These are phyloP conservation scores for Pipa parva DNA, from an alignment of 2,113 vertebrate species.

Conservation along the genomic window DNA sequence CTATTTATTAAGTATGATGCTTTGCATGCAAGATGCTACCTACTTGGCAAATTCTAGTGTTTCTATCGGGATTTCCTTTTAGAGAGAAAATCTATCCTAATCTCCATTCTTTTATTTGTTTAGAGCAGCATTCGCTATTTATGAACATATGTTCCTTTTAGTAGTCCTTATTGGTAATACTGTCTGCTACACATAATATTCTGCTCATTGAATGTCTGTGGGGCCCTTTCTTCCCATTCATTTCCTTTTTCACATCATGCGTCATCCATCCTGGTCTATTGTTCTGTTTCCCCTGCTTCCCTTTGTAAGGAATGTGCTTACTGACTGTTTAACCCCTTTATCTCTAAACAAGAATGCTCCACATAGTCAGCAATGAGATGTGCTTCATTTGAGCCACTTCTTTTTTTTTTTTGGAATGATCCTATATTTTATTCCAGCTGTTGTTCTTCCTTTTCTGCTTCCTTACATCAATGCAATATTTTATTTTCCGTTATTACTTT, in stretches of 20 bases:
- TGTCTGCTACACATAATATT: neutral
- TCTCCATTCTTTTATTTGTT: neutral
- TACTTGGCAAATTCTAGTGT: too few species aligned
- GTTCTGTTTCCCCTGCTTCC: slow-evolving; percentile 40
- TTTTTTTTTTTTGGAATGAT: too few species aligned
- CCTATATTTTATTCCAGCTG: too few species aligned
- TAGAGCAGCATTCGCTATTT: slow-evolving; percentile 3
- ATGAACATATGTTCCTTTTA: neutral
- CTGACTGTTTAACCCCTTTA: slow-evolving; percentile 29
- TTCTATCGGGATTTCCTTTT: too few species aligned
- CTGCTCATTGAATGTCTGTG: slow-evolving; percentile 24
- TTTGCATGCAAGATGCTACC: too few species aligned
- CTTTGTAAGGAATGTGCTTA: slow-evolving; percentile 37
- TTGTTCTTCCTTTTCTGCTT: too few species aligned
- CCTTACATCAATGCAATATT: too few species aligned
- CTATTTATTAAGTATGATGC: too few species aligned
- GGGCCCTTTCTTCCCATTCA: slow-evolving; percentile 29
- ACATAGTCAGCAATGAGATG: neutral
- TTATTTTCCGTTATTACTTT: too few species aligned
- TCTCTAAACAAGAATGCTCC: neutral
- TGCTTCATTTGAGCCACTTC: too few species aligned
- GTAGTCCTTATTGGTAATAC: neutral
- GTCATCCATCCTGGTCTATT: slow-evolving; percentile 41
- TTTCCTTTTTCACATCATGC: slow-evolving; percentile 41
- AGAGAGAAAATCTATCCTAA: slow-evolving; percentile 18